These are phyloP conservation scores for Tricholaema leucomelas DNA, from an alignment of 2,113 vertebrate species.

Conservation along the genomic window DNA sequence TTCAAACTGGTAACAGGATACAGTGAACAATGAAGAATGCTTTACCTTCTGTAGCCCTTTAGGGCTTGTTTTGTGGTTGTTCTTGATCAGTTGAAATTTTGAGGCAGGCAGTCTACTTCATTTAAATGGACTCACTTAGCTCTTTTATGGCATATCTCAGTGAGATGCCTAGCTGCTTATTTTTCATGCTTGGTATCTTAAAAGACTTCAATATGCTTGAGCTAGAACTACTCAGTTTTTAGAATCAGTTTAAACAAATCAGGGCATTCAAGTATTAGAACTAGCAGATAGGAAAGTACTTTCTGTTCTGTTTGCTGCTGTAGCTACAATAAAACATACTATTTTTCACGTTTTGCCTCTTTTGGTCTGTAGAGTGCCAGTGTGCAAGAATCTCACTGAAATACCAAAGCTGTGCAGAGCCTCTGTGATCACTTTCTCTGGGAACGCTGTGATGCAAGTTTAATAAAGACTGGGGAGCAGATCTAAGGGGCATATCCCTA, in stretches of 20 bases:
- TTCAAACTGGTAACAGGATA: slow-evolving; percentile 46
- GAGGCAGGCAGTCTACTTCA: not conserved
- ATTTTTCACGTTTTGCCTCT: not conserved
- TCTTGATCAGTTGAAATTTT: not conserved
- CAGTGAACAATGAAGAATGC: slow-evolving; percentile 24
- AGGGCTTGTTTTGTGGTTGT: slow-evolving; percentile 27
- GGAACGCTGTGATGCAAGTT: not conserved
- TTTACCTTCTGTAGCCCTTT: not conserved
- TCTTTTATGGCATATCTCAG: not conserved
- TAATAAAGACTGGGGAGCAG: not conserved
- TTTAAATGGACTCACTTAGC: not conserved
- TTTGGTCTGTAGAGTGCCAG: not conserved
- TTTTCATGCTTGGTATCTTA: not conserved
- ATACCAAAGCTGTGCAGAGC: not conserved
- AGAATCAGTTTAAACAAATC: not conserved
- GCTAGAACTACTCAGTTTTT: not conserved
- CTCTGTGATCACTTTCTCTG: not conserved
- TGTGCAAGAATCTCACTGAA: not conserved
- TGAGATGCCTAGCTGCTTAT: not conserved
- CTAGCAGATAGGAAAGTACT: not conserved
- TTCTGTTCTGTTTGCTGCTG: not conserved
- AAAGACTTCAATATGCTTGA: not conserved
- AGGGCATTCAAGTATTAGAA: not conserved
- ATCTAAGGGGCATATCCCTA: not conserved
- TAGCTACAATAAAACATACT: not conserved